These are phyloP conservation scores for Heliconius cydno DNA, from an alignment of 2,888 invertebrate genomes.

Conservation along the genomic window DNA sequence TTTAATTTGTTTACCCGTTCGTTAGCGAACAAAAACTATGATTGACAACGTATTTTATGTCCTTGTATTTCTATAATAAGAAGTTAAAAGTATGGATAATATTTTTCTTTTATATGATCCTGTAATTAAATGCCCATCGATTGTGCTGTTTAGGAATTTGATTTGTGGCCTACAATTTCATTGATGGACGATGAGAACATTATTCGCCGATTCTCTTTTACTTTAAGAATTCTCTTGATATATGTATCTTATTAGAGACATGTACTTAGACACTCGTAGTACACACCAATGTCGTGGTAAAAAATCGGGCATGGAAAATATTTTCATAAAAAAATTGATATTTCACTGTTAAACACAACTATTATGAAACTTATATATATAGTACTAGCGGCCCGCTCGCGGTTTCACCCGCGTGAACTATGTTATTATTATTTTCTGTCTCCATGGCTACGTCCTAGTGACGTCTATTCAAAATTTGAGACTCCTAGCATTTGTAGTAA, in stretches of 20 bases:
- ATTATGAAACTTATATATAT: neutral
- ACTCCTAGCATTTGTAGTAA: too few species aligned
- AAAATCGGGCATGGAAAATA: neutral
- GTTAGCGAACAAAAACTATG: constrained; percentile 9
- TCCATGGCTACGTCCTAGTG: too few species aligned
- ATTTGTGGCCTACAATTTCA: neutral
- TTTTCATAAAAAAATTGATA: neutral
- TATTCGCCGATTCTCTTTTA: neutral
- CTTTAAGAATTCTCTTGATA: neutral
- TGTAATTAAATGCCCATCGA: too few species aligned
- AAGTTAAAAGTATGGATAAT: neutral
- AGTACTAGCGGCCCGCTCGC: too few species aligned
- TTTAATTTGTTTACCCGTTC: constrained; percentile 7
- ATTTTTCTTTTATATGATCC: too few species aligned
- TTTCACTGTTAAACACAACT: neutral
- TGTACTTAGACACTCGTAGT: neutral
- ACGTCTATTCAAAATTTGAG: too few species aligned
- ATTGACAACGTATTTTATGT: neutral
- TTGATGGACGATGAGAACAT: too few species aligned
- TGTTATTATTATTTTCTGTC: too few species aligned
- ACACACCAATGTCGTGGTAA: too few species aligned
- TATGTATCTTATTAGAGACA: neutral
- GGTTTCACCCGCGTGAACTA: too few species aligned
- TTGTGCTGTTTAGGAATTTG: too few species aligned
- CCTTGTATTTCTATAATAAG: neutral